phyloP scores from a whole-genome alignment of 2,797 vertebrate genomes.

The Hapalemur alaotrensis region DNA sequence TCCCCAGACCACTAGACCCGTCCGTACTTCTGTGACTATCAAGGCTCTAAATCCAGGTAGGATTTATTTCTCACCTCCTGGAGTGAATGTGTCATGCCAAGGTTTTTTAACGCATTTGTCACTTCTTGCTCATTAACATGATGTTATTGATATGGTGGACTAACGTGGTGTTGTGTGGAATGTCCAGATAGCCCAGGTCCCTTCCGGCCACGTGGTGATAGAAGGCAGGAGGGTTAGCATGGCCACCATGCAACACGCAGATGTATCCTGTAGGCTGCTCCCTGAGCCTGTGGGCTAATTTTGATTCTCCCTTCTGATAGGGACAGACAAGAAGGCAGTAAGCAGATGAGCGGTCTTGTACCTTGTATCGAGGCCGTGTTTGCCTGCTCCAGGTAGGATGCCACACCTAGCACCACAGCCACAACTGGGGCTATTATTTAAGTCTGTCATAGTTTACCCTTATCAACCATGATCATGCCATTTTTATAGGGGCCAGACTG shows the following conservation, averaged over 20 bases:
- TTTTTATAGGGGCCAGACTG: background rate
- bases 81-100: background rate
- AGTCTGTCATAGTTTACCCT: background rate
- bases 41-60: background rate
- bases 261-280: background rate
- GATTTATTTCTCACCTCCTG: background rate
- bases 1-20: background rate
- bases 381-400: background rate
- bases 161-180: background rate
- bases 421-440: background rate
- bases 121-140: background rate
- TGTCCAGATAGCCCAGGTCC: background rate
- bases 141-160: background rate
- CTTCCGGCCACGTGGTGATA: background rate
- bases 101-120: no score
- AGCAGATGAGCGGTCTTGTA: background rate
- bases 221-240: background rate
- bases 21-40: background rate
- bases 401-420: background rate
- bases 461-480: background rate
- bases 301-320: background rate
- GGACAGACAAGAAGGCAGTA: background rate
- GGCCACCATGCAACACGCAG: no score
- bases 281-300: background rate
- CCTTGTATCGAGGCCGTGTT: background rate